Evolutionary conservation across 2,888 invertebrate species (phyloP), one percentile per base, ranked within the genome.

Genomic region (Drosophila pegasa): DNA sequence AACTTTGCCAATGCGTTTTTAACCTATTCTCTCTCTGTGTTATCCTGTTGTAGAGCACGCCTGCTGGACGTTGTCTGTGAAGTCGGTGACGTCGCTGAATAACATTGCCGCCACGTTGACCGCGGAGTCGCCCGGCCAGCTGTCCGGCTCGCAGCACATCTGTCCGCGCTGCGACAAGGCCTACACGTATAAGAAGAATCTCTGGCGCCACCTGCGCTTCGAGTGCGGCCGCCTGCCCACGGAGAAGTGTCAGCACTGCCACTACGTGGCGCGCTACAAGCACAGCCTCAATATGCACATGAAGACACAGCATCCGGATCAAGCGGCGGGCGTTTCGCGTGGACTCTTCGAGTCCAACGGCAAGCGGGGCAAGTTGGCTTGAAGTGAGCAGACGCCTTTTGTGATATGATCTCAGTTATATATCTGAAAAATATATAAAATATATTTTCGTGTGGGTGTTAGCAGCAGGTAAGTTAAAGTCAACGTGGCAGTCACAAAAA

Each of bases 151-250:
- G 1, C 92, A 92, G 4, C 92, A 92, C 63, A 89, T 93, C 33
- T 94, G 94, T 80, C 93, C 93, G 1, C 92, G 92, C n/a, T 94
- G 94, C 84, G 92, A 92, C 43, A 94, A 94, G 79, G 91, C 91
- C 41, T 94, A 94, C 85, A 93, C 93, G 45, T 94, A 94, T 90
- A 93, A 94, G 70, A 93, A 94, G 78, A 94, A 94, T 80, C 92
- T 94, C 78, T 93, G 93, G 65, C 93, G 94, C 14, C 94, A 95
- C 79, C 80, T 94, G 75, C 93, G 93, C 63, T 93, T 93, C 78
- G 94, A 94, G 80, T 94, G 94, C 78, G 94, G 94, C 57, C 93
- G 93, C 60, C 92, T 93, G 68, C 94, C 94, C 0, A 93, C 93
- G 47, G 93, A 94, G 78, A 91, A 92, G 63, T 94, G 94, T 73